A percentile compares a stretch with the other conserved stretches of the same genome.
These are phyloP conservation scores for Gephyroberyx darwinii DNA, from an alignment of 2,797 vertebrate genomes.

Conservation along the genomic window DNA sequence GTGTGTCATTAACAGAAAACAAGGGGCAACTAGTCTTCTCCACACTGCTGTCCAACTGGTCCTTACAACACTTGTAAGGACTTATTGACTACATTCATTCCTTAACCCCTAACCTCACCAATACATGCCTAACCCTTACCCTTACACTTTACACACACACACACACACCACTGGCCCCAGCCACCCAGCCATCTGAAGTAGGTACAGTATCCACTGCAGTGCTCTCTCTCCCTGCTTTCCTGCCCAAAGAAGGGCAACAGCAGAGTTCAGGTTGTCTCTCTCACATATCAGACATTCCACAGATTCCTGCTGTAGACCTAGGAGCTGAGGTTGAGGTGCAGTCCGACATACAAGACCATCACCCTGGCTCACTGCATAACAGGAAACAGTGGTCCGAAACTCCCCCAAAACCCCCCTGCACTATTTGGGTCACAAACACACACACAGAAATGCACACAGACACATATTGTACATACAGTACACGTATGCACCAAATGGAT, in stretches of 20 bases:
- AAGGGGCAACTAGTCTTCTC: no score
- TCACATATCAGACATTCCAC: constrained; percentile 79
- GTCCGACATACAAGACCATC: constrained; percentile 49
- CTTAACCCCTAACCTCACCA: not conserved
- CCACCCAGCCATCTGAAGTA: constrained; percentile 35
- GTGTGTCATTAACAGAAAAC: not conserved
- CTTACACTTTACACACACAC: constrained; percentile 8
- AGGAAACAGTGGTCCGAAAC: not conserved
- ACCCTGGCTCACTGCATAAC: constrained; percentile 49
- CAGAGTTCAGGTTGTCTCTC: constrained; percentile 60
- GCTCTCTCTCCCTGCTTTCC: constrained; percentile 57
- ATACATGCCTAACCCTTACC: no score
- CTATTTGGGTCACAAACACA: constrained; percentile 21
- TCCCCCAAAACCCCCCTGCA: constrained; percentile 10
- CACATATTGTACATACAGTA: not conserved
- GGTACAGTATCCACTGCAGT: constrained; percentile 44
- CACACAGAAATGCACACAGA: no score
- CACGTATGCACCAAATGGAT: constrained; percentile 8
- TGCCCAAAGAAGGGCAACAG: constrained; percentile 78
- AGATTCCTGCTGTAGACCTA: constrained; percentile 70
- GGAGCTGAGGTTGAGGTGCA: constrained; percentile 58
- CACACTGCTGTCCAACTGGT: no score
- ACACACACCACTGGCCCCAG: not conserved
- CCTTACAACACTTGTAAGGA: not conserved
- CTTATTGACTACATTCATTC: no score